phyloP scores from a whole-genome alignment of 2,888 invertebrate species.

The Pseudococcus jackbeardsleyi region DNA sequence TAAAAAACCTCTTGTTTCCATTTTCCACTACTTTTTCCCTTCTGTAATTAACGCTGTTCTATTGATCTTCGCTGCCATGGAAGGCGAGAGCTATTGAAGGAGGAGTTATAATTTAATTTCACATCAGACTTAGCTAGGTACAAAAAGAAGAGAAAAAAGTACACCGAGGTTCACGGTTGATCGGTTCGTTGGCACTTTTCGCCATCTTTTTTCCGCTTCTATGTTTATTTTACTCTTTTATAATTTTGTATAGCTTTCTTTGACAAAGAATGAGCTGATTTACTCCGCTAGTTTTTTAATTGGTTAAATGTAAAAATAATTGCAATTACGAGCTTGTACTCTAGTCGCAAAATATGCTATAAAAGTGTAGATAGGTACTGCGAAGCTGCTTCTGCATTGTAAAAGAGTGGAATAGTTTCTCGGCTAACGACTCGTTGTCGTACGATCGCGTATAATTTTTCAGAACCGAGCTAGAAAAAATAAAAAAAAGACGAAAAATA shows the following conservation, averaged over 20 bases:
- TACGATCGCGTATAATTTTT: conserved; percentile 24
- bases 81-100: neutral
- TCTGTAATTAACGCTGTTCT: neutral
- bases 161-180: conserved; percentile 30
- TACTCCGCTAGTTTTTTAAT: conserved; percentile 26
- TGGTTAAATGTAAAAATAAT: conserved; percentile 44
- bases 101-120: neutral
- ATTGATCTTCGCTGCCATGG: neutral
- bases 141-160: neutral
- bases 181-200: conserved; percentile 41
- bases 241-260: conserved; percentile 18
- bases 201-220: conserved; percentile 38
- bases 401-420: neutral
- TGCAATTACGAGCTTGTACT: conserved; percentile 18
- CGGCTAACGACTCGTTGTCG: neutral
- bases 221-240: neutral
- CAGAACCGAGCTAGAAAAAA: neutral
- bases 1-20: neutral
- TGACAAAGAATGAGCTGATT: conserved; percentile 41
- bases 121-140: neutral
- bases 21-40: neutral
- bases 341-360: conserved; percentile 15
- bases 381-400: too few relatives aligned
- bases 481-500: neutral
- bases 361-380: neutral